phyloP scores from a whole-genome alignment of 2,113 vertebrate species.

The Stomatorhinus ivindoensis region DNA sequence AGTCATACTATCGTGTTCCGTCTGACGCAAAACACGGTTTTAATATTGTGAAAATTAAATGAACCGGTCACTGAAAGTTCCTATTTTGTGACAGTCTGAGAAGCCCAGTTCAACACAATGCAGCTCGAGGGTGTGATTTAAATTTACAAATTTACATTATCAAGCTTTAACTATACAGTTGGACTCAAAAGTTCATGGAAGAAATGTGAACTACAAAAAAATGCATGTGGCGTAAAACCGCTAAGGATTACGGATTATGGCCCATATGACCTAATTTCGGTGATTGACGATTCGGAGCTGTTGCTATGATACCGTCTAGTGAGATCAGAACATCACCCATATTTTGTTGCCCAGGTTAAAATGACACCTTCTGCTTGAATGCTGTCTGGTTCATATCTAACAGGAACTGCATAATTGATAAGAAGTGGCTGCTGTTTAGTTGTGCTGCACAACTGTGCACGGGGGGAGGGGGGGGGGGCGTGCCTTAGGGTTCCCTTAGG shows the following conservation, averaged over 20 bases:
- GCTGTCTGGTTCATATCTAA: background rate
- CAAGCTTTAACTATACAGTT: no score
- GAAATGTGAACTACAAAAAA: background rate
- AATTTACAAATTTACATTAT: no score
- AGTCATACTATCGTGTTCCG: background rate
- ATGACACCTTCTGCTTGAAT: background rate
- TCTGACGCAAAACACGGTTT: background rate
- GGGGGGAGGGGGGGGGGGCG: background rate
- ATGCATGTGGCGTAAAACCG: background rate
- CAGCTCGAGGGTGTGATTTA: background rate
- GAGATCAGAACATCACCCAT: background rate
- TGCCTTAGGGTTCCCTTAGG: background rate
- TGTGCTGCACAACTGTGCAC: background rate
- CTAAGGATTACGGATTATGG: slow-evolving; percentile 7
- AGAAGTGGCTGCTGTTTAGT: background rate
- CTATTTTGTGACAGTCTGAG: background rate
- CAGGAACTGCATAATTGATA: background rate
- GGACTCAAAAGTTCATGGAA: background rate
- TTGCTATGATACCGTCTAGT: slow-evolving; percentile 18
- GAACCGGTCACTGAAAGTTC: background rate
- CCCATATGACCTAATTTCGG: slow-evolving; percentile 7
- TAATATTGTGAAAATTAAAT: background rate
- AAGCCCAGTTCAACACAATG: background rate
- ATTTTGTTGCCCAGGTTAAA: background rate
- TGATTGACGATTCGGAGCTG: background rate